Evolutionary conservation across 2,797 vertebrate species (phyloP), one percentile per base, ranked within the genome.

Genomic region (Choloepus didactylus): DNA sequence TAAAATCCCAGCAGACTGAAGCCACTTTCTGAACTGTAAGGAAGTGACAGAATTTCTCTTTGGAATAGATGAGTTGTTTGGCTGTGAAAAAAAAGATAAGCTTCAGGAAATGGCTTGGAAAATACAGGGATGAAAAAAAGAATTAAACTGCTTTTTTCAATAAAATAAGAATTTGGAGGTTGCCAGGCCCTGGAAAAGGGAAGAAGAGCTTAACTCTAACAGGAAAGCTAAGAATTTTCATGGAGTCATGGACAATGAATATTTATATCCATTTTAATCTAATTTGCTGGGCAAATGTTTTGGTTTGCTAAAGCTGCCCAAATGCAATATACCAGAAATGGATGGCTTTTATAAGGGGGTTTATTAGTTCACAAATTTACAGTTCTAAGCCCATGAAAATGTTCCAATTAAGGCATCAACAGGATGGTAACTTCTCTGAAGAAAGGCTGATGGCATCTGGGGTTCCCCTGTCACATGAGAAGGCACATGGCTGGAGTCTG

Each of bases 1-100:
- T 89, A 72, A 95, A 94, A 88, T 95, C 91, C 79, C 79, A 86
- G 64, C 5, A 85, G 85, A 92, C 66, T 27, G 6, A 64, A 84
- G 54, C 41, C 5, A 12, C 67, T 35, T 95, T 87, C 29, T 82
- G 88, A 90, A 75, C 80, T 29, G 19, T 62, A 66, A 67, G 56
- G 38, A 95, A 83, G 49, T 18, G 19, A 60, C 70, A 46, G 35
- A 70, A 93, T 83, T 95, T 86, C 79, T 89, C 35, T 84, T 81
- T 91, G 82, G 75, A 89, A 70, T 41, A 91, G 64, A 80, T n/a
- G 82, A 95, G 25, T 66, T 23, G 2, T 88, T 95, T 91, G 79
- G 44, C 44, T 94, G 70, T 49, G 64, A 44, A 49, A 64, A 79
- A 70, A 92, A 84, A 89, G 90, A 84, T 46, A 89, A 75, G 16